These are phyloP conservation scores for Drosophila nasuta DNA, from an alignment of 1,140 invertebrate genomes.

Conservation along the genomic window DNA sequence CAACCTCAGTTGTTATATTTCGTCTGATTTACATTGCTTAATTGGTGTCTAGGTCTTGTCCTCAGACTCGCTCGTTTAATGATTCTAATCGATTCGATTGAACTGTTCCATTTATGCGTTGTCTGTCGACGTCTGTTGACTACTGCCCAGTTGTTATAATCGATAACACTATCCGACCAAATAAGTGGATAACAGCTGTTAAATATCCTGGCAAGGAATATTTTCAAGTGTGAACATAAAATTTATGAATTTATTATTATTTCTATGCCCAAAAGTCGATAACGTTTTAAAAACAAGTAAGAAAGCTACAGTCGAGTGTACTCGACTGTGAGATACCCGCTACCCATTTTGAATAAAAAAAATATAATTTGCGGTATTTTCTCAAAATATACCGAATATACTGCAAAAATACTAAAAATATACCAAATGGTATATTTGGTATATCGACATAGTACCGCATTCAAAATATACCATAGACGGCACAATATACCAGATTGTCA, in stretches of 20 bases:
- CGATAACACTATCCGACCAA: slow-evolving; percentile 11
- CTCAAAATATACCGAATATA: too few species aligned
- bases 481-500: too few species aligned
- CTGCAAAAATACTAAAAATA: too few species aligned
- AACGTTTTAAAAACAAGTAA: too few species aligned
- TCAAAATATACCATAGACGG: too few species aligned
- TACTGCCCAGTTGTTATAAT: slow-evolving; percentile 1
- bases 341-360: too few species aligned
- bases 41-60: background rate
- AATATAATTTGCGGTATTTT: too few species aligned
- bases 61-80: background rate
- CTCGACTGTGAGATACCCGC: too few species aligned
- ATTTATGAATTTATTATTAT: background rate
- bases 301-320: too few species aligned
- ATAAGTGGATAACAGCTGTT: background rate
- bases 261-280: background rate
- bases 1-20: background rate
- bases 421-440: too few species aligned
- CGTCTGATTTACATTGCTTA: slow-evolving; percentile 13
- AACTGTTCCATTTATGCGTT: slow-evolving; percentile 1
- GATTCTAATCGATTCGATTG: slow-evolving; percentile 14
- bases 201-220: background rate
- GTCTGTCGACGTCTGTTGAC: background rate
- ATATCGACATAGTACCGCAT: too few species aligned
- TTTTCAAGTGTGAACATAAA: too few species aligned